phyloP scores from a whole-genome alignment of 2,888 invertebrate species.

The Drosophila falleni region DNA sequence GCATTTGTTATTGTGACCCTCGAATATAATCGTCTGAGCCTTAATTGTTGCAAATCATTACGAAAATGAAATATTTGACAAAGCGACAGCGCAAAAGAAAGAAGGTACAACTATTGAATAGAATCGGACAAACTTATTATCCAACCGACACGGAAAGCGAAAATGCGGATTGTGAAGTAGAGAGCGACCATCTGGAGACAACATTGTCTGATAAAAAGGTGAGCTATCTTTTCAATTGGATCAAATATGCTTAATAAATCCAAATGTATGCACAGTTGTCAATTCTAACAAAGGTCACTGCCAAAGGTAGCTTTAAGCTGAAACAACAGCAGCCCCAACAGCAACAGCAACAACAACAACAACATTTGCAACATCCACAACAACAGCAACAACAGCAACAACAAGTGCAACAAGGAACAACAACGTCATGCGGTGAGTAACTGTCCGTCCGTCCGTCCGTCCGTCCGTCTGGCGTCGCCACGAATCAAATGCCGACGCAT shows the following conservation, averaged over 20 bases:
- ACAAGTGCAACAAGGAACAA: slow-evolving; percentile 4
- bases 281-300: slow-evolving; percentile 19
- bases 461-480: slow-evolving; percentile 8
- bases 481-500: slow-evolving; percentile 32
- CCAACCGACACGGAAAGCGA: slow-evolving; percentile 20
- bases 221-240: not conserved
- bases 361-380: not conserved
- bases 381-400: slow-evolving; percentile 3
- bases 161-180: slow-evolving; percentile 7
- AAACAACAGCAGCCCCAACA: slow-evolving; percentile 11
- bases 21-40: not conserved
- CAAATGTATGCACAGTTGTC: not conserved
- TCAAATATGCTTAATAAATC: not conserved
- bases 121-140: slow-evolving; percentile 22
- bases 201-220: slow-evolving; percentile 27
- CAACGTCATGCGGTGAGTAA: slow-evolving; percentile 38
- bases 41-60: not conserved
- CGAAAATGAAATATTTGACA: slow-evolving; percentile 47
- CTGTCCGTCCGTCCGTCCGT: slow-evolving; percentile 6
- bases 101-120: slow-evolving; percentile 25
- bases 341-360: slow-evolving; percentile 5
- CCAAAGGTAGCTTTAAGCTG: slow-evolving; percentile 15
- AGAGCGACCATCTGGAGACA: slow-evolving; percentile 6
- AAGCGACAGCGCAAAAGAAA: slow-evolving; percentile 53
- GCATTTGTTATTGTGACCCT: slow-evolving; percentile 14